Percentiles rank a stretch among this genome's conserved stretches.
Evolutionary conservation across 2,888 invertebrate species (phyloP).

Genomic region (Synergus japonicus): DNA sequence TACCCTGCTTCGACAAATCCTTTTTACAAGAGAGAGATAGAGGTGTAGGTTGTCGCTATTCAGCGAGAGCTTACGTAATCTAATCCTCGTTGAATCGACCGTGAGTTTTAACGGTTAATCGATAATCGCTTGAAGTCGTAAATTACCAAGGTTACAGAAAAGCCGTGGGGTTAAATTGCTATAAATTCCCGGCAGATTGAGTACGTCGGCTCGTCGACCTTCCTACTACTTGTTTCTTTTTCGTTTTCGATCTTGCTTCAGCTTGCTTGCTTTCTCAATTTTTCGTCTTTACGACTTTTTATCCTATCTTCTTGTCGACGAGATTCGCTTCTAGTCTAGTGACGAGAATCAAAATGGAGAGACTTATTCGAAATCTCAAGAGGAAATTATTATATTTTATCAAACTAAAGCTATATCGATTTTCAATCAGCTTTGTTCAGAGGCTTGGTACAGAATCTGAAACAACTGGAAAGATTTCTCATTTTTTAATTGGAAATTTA

Average conservation of each 20-base stretch:
- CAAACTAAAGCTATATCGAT: not conserved
- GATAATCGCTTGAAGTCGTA: slow-evolving; percentile 62
- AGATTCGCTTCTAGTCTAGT: slow-evolving; percentile 55
- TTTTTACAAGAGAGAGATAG: slow-evolving; percentile 42
- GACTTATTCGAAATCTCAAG: slow-evolving; percentile 12
- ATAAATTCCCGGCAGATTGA: slow-evolving; percentile 64
- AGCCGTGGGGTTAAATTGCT: slow-evolving; percentile 59
- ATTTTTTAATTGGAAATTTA: too few species aligned
- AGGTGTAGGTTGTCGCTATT: slow-evolving; percentile 42
- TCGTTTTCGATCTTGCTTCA: slow-evolving; percentile 5
- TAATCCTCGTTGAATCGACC: slow-evolving; percentile 53
- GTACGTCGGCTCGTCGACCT: slow-evolving; percentile 50
- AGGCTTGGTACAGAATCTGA: not conserved
- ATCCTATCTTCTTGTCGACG: slow-evolving; percentile 40
- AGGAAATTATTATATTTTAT: slow-evolving; percentile 5
- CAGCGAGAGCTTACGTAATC: slow-evolving; percentile 49
- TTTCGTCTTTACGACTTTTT: slow-evolving; percentile 28
- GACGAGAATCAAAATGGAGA: slow-evolving; percentile 56
- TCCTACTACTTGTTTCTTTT: not conserved
- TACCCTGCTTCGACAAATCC: slow-evolving; percentile 41
- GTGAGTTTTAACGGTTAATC: slow-evolving; percentile 60
- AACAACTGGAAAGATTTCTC: not conserved
- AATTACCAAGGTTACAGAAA: slow-evolving; percentile 61
- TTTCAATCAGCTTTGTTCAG: slow-evolving; percentile 9
- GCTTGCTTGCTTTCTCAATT: slow-evolving; percentile 39